phyloP scores from a whole-genome alignment of 2,797 vertebrate genomes.

The Chrosomus eos region DNA sequence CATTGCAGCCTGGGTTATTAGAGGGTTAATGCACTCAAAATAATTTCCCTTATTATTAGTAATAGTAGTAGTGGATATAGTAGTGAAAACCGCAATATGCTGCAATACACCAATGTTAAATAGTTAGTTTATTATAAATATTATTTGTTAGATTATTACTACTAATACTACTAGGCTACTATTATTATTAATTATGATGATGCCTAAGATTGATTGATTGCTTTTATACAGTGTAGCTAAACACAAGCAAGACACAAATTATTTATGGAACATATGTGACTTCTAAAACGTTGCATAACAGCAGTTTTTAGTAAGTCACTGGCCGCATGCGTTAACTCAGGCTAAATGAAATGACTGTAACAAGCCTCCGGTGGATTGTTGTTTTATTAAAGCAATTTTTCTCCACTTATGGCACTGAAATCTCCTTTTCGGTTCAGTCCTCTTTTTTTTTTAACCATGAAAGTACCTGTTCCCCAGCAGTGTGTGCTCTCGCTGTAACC shows the following conservation, averaged over 20 bases:
- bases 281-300: not conserved
- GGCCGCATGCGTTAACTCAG: not conserved
- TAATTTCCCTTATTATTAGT: not conserved
- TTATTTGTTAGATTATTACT: too few relatives aligned
- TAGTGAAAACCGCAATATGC: not conserved
- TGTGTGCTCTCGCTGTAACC: not conserved
- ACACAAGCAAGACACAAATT: not conserved
- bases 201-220: not conserved
- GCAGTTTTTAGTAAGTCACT: not conserved
- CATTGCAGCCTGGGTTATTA: not conserved
- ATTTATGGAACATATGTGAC: not conserved
- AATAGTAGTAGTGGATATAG: not conserved
- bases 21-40: not conserved
- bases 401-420: not conserved
- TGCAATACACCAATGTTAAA: not conserved
- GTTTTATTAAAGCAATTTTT: not conserved
- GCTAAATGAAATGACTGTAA: not conserved
- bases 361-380: not conserved
- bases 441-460: too few relatives aligned
- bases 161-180: not conserved
- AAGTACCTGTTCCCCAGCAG: slow-evolving; percentile 15
- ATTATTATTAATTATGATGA: too few relatives aligned
- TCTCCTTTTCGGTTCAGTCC: not conserved
- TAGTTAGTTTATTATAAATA: not conserved
- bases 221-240: not conserved